phyloP scores from a whole-genome alignment of 2,797 vertebrate species.

The Tragelaphus oryx region DNA sequence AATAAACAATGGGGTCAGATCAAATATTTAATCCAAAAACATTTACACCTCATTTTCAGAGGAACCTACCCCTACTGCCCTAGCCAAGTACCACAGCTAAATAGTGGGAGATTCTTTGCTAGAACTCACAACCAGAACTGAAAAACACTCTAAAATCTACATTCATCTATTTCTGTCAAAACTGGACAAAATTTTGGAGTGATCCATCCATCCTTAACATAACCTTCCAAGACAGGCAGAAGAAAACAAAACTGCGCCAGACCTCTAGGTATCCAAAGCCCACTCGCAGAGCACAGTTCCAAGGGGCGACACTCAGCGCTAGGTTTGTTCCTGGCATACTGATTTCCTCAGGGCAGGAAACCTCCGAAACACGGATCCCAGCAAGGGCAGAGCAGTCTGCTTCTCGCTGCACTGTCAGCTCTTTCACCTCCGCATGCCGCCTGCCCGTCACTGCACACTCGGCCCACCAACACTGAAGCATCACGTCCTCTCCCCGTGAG shows the following conservation, averaged over 20 bases:
- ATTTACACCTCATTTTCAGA: not conserved
- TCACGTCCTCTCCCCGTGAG: not conserved
- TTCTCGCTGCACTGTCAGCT: not conserved
- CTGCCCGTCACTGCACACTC: not conserved
- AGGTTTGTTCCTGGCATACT: not conserved
- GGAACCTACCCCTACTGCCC: not conserved
- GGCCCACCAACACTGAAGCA: no score
- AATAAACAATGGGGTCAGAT: not conserved
- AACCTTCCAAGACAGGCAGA: not conserved
- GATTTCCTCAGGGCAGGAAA: not conserved
- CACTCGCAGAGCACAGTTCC: not conserved
- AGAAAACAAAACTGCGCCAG: not conserved
- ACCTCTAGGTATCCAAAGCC: not conserved
- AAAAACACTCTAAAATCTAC: not conserved
- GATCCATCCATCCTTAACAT: not conserved
- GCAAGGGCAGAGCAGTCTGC: no score
- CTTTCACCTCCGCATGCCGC: accelerated
- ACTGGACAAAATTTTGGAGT: not conserved
- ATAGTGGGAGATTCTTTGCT: not conserved
- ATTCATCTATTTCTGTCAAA: not conserved
- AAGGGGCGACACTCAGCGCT: not conserved
- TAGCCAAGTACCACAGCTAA: not conserved
- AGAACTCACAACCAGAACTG: not conserved
- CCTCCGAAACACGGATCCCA: not conserved
- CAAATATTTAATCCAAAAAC: not conserved